Base-by-base conservation (phyloP, 2,113 vertebrate genomes). In the Hyperopisus bebe region DNA sequence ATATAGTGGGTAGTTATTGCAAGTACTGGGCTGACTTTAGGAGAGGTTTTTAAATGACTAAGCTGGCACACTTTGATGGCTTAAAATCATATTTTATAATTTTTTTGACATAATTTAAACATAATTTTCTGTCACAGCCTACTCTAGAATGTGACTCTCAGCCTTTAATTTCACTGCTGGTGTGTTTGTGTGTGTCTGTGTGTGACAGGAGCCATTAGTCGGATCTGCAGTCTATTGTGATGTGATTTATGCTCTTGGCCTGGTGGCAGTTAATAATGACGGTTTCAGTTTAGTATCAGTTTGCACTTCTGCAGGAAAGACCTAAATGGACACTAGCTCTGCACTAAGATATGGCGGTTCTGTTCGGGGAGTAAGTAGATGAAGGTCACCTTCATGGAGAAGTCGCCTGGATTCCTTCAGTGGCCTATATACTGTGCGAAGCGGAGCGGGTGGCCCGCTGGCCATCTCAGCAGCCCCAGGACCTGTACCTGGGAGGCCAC, bases 171-270 rank as follows among this genome's bases (percentile, higher is more conserved):
- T 86, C n/a, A 50, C 4, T 47, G 44, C 83, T 47, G 5, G 66
- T 83, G 17, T 53, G 51, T 53, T 1, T 55, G n/a, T 27, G 7
- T 62, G 24, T n/a, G 87, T 89, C 15, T 88, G 77, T 90, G 53
- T 51, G 91, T 90, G 91, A 55, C 35, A 84, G 88, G 84, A 21
- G 46, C 80, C 31, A 46, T 48, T 86, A 39, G 87, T n/a, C 88
- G n/a, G 87, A 80, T 77, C 39, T 89, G 92, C 17, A 42, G 35
- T 80, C 35, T 42, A 42, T 80, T 89, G 66, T 58, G 19, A 74
- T 27, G 15, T 46, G 83, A n/a, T 86, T 50, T 27, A 27, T 86
- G 44, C 42, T 86, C 83, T 27, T 86, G 83, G n/a, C 44, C 83
- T 27, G 7, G 24, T 86, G 10, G 5, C 74, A 50, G 47, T 24